A percentile compares a stretch with the other conserved stretches of the same genome.
Evolutionary conservation across 2,797 vertebrate genomes (phyloP).

Genomic region (Pantherophis vulpinus): DNA sequence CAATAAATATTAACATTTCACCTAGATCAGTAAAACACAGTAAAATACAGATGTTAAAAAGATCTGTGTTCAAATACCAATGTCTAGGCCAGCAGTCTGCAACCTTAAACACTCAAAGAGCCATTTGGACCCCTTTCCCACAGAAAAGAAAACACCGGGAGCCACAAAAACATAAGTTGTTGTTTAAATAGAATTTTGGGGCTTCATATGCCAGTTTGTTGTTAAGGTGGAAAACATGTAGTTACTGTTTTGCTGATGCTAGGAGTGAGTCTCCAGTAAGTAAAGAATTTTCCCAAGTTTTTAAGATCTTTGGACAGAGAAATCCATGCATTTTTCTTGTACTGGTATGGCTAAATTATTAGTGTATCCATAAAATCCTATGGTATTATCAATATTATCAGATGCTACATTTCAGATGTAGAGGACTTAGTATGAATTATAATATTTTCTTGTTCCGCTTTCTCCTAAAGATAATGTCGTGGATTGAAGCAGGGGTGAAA

Average conservation of each 20-base stretch:
- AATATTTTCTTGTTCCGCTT: neutral
- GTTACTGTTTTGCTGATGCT: neutral
- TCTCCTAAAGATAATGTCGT: neutral
- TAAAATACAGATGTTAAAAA: too few species aligned
- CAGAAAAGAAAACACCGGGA: too few species aligned
- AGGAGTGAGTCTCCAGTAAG: neutral
- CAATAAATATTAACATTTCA: too few species aligned
- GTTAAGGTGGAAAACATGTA: neutral
- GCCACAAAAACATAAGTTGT: neutral
- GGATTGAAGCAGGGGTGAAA: neutral
- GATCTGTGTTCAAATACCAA: too few species aligned
- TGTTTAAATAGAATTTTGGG: neutral
- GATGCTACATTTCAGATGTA: neutral
- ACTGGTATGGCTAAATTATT: neutral
- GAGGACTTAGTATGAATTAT: neutral
- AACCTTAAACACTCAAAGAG: too few species aligned
- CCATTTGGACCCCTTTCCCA: too few species aligned
- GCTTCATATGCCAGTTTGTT: neutral
- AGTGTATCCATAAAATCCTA: neutral
- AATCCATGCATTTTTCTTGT: neutral
- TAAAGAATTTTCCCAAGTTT: neutral
- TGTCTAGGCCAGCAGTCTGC: too few species aligned
- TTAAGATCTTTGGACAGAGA: neutral
- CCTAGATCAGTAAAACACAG: too few species aligned
- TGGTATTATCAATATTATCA: neutral